phyloP scores from a whole-genome alignment of 2,113 vertebrate species.

The Numenius arquata region DNA sequence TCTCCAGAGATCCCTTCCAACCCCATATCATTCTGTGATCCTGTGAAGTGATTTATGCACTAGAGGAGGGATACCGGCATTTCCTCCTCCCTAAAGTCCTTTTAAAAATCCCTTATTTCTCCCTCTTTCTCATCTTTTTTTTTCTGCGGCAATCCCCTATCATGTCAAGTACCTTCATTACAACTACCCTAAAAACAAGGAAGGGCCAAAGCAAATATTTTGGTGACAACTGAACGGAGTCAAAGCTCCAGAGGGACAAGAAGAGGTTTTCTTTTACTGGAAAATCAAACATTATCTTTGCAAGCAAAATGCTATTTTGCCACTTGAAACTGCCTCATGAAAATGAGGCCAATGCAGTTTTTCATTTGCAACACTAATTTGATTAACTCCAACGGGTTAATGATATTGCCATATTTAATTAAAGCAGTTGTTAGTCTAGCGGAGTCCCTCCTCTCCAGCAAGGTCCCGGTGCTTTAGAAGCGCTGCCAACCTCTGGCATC shows the following conservation, averaged over 20 bases:
- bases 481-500: accelerated
- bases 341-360: slow-evolving; percentile 4
- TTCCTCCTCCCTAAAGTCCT: neutral
- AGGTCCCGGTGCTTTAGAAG: neutral
- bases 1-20: too few species aligned
- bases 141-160: neutral
- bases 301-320: neutral
- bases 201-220: neutral
- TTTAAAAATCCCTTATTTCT: neutral
- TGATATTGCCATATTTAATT: neutral
- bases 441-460: neutral
- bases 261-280: neutral
- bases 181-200: neutral
- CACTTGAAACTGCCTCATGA: neutral
- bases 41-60: neutral
- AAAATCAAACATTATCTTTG: neutral
- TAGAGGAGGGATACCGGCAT: neutral
- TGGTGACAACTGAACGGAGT: neutral
- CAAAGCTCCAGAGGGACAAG: neutral
- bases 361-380: slow-evolving; percentile 32
- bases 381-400: neutral
- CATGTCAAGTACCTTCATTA: neutral
- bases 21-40: too few species aligned
- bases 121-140: neutral
- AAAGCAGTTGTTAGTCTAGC: neutral